Conservation (phyloP, 2,888 invertebrate species). For the Papilio demoleus region DNA sequence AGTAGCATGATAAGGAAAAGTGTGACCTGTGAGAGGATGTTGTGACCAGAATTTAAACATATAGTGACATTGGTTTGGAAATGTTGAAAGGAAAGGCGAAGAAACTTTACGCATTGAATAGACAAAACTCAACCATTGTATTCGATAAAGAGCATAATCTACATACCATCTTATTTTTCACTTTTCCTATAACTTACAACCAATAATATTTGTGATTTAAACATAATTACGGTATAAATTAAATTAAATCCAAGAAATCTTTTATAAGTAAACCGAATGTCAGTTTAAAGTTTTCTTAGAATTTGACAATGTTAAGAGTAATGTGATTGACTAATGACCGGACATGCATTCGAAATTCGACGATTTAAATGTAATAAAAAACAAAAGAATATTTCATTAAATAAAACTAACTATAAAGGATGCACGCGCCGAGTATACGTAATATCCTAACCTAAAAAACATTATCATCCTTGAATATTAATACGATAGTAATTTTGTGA, state of each 20-base stretch:
- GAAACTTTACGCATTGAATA: neutral
- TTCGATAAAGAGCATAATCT: too few relatives aligned
- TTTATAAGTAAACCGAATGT: neutral
- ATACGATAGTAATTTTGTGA: neutral
- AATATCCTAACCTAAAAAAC: constrained; percentile 17
- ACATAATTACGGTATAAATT: neutral
- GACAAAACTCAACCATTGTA: too few relatives aligned
- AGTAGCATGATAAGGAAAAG: constrained; percentile 8
- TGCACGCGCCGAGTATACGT: constrained; percentile 31
- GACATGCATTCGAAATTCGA: neutral
- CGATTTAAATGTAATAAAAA: constrained; percentile 20
- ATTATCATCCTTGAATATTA: constrained; percentile 13
- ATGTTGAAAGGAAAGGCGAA: neutral
- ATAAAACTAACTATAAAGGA: constrained; percentile 32
- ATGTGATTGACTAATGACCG: neutral
- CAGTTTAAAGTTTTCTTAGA: neutral
- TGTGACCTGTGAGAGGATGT: constrained; percentile 18
- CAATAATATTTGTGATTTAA: neutral
- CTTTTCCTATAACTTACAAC: too few relatives aligned
- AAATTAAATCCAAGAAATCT: too few relatives aligned
- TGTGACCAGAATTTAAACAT: constrained; percentile 12
- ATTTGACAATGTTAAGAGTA: neutral
- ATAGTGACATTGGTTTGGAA: neutral
- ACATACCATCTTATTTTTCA: neutral
- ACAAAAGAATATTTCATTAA: constrained; percentile 23